Evolutionary conservation across 2,113 vertebrate genomes (phyloP).

Genomic region (Pseudorectes ferrugineus): DNA sequence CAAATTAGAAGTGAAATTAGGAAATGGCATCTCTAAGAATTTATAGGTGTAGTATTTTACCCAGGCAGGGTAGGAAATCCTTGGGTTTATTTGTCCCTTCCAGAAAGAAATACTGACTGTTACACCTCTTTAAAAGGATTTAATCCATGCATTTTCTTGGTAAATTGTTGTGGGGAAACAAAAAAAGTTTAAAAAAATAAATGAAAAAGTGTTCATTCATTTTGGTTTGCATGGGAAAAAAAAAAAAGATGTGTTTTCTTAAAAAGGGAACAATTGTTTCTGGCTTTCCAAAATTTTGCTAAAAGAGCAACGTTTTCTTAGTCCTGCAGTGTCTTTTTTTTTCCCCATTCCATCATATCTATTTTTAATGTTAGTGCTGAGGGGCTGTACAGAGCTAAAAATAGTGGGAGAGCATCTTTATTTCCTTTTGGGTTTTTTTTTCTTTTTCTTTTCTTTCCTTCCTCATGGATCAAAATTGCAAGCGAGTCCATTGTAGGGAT

Average conservation of each 20-base stretch:
- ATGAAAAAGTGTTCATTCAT: not conserved
- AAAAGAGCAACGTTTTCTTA: not conserved
- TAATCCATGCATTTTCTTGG: not conserved
- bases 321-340: not conserved
- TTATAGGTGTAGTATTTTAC: not conserved
- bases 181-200: not conserved
- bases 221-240: not conserved
- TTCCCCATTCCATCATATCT: not conserved
- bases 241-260: not conserved
- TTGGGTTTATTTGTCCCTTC: not conserved
- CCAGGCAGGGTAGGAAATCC: not conserved
- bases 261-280: not conserved
- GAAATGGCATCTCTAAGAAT: not conserved
- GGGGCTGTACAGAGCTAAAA: not conserved
- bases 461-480: not conserved
- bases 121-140: not conserved
- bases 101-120: not conserved
- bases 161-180: not conserved
- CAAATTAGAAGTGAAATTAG: not conserved
- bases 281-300: not conserved
- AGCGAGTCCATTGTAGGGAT: not conserved
- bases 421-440: not conserved
- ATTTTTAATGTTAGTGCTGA: not conserved
- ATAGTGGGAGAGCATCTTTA: not conserved
- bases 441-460: rapidly evolving